Conservation (phyloP, 2,113 vertebrate genomes). For the Alosa alosa region DNA sequence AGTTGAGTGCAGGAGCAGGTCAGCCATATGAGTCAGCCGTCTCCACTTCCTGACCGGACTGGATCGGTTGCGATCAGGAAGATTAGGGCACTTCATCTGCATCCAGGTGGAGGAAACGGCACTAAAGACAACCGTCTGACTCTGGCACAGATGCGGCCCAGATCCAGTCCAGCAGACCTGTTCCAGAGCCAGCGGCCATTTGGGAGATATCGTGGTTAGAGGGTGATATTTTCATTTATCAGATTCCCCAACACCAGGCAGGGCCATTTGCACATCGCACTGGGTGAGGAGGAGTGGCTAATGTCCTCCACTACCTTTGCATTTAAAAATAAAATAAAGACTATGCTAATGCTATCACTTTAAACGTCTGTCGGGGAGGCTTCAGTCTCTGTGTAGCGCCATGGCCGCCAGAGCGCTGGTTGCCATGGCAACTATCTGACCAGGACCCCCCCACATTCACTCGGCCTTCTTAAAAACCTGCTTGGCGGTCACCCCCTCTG, state of each 20-base stretch:
- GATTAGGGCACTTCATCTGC: neutral
- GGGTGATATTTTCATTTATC: neutral
- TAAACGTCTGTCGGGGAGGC: neutral
- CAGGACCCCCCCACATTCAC: constrained; percentile 51
- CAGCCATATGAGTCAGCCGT: neutral
- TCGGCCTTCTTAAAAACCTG: constrained; percentile 87
- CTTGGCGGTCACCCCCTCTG: constrained; percentile 75
- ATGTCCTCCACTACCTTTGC: neutral
- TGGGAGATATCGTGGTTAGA: neutral
- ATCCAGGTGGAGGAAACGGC: no score
- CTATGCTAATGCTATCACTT: neutral
- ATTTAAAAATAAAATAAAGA: neutral
- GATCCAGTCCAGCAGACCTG: neutral
- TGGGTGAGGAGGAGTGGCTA: neutral
- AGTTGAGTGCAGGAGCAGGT: neutral
- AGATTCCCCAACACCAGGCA: neutral
- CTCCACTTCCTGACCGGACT: neutral
- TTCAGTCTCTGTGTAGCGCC: neutral
- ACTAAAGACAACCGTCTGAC: neutral
- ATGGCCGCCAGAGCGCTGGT: neutral
- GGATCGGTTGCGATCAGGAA: neutral
- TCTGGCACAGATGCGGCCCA: neutral
- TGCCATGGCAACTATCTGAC: neutral
- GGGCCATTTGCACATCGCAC: neutral
- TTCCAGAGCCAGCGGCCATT: neutral